A percentile compares a stretch with the other conserved stretches of the same genome.
phyloP scores from a whole-genome alignment of 2,797 vertebrate species.

The Corythornis leucogaster region DNA sequence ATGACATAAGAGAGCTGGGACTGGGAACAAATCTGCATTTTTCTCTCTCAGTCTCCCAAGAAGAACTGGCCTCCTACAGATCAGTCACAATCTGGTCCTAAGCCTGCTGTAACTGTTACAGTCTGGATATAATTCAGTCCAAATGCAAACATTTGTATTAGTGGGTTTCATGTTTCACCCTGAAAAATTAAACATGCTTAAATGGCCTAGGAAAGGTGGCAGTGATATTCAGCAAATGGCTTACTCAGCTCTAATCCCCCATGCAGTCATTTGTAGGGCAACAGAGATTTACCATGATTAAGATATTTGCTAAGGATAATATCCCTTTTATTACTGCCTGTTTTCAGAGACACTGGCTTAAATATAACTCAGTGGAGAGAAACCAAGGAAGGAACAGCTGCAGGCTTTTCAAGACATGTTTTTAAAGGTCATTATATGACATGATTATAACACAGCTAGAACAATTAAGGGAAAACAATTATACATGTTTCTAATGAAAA shows the following conservation, averaged over 20 bases:
- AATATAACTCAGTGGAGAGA: constrained; percentile 31
- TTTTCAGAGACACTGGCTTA: constrained; percentile 64
- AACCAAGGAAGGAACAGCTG: constrained; percentile 60
- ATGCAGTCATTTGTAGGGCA: constrained; percentile 71
- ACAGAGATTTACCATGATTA: constrained; percentile 69
- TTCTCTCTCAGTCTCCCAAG: constrained; percentile 44
- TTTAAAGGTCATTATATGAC: constrained; percentile 48
- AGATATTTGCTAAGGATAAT: constrained; percentile 73
- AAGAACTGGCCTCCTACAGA: constrained; percentile 38
- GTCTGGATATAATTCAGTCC: constrained; percentile 68
- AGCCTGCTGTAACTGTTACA: constrained; percentile 48
- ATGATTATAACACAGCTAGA: neutral
- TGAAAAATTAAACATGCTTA: constrained; percentile 69
- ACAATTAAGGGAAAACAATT: constrained; percentile 22
- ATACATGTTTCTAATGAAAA: constrained; percentile 11
- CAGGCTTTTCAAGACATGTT: constrained; percentile 46
- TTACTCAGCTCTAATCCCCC: constrained; percentile 60
- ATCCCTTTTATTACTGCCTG: constrained; percentile 66
- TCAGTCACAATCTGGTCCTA: constrained; percentile 53
- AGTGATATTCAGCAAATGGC: constrained; percentile 74
- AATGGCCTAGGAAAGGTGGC: constrained; percentile 64
- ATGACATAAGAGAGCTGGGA: constrained; percentile 5
- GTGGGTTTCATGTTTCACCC: constrained; percentile 66
- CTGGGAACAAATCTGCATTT: constrained; percentile 16
- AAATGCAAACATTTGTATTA: constrained; percentile 69